Evolutionary conservation across 1,140 invertebrate species (phyloP).

Genomic region (Harpegnathos saltator): DNA sequence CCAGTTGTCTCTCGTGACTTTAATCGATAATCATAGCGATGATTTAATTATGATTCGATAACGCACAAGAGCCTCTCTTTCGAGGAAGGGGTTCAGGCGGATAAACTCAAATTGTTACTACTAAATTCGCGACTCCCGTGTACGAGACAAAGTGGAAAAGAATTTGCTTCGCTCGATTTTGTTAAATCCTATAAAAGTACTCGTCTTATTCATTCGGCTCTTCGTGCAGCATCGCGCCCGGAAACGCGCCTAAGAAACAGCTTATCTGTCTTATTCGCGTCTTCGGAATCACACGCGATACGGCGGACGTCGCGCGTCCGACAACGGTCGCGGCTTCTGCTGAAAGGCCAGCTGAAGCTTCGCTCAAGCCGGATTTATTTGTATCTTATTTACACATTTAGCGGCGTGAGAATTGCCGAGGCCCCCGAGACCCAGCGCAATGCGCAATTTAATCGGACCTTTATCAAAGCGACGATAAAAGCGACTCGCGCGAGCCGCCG

Average conservation of each 20-base stretch:
- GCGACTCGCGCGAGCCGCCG: background rate
- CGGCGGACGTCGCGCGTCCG: background rate
- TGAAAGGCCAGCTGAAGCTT: background rate
- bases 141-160: background rate
- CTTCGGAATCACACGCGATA: background rate
- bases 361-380: slow-evolving; percentile 21
- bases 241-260: too few species aligned
- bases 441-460: slow-evolving; percentile 38
- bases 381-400: slow-evolving; percentile 14
- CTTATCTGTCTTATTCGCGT: background rate
- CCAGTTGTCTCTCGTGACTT: background rate
- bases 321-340: background rate
- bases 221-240: too few species aligned
- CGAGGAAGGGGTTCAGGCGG: too few species aligned
- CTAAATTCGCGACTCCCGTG: too few species aligned
- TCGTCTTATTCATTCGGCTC: too few species aligned
- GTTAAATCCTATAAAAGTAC: background rate
- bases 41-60: background rate
- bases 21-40: background rate
- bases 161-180: background rate
- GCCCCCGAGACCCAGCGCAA: background rate
- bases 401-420: too few species aligned
- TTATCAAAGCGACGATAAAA: slow-evolving; percentile 52
- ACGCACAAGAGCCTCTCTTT: background rate
- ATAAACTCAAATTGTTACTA: too few species aligned